Percentiles rank a stretch among this genome's conserved stretches.
These are phyloP conservation scores for Lepidonotus clava DNA, from an alignment of 2,888 invertebrate species.

Conservation along the genomic window DNA sequence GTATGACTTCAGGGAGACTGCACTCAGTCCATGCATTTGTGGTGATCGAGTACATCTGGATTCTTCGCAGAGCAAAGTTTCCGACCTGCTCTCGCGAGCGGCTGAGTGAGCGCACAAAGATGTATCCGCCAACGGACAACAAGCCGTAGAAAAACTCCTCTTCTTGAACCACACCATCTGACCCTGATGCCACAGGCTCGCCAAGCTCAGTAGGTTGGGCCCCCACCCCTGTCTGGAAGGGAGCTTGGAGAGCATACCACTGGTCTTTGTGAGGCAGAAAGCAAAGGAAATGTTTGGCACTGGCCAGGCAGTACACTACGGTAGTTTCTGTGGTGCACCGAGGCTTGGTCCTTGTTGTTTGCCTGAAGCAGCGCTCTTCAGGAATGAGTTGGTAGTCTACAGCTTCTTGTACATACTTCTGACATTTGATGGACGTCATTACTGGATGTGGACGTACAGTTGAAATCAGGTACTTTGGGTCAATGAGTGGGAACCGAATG, in stretches of 20 bases:
- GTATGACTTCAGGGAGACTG: constrained; percentile 55
- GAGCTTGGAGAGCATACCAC: constrained; percentile 61
- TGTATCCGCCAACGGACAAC: constrained; percentile 28
- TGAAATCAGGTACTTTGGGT: background rate
- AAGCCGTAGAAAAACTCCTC: constrained; percentile 47
- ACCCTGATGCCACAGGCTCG: background rate
- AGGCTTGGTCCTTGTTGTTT: constrained; percentile 59
- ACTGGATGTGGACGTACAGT: background rate
- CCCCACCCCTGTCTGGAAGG: background rate
- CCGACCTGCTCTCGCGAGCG: constrained; percentile 56
- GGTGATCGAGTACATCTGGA: constrained; percentile 57
- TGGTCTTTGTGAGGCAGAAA: constrained; percentile 59
- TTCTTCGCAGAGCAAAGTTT: constrained; percentile 36
- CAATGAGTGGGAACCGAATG: constrained; percentile 35
- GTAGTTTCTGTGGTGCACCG: constrained; percentile 55
- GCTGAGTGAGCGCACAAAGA: background rate
- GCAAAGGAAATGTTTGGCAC: constrained; percentile 59
- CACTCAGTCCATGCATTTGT: constrained; percentile 59
- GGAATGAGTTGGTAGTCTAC: constrained; percentile 61
- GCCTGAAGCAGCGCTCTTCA: constrained; percentile 42
- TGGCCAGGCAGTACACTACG: constrained; percentile 59
- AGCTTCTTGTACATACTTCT: constrained; percentile 58
- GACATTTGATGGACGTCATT: constrained; percentile 7
- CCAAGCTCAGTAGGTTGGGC: background rate
- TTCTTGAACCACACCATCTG: background rate